Evolutionary conservation across 2,113 vertebrate species (phyloP), one percentile per base, ranked within the genome.

Genomic region (Acrocephalus arundinaceus): DNA sequence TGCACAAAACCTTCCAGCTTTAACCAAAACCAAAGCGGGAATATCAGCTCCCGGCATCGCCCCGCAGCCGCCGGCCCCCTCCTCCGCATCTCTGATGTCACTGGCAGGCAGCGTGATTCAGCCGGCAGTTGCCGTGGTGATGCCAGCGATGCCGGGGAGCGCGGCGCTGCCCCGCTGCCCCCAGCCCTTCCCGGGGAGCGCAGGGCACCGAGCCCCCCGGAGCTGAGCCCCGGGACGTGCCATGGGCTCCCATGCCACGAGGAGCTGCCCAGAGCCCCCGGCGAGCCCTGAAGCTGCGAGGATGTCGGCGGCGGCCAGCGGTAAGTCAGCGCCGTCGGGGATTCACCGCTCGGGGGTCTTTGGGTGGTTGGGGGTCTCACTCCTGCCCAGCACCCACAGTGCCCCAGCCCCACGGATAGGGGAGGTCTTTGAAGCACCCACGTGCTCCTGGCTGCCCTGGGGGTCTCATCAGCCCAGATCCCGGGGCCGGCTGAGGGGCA

Each of bases 51-150:
- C 17, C 12, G 5, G 72, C 77, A 13, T 55, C 11, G 13, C 72
- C 81, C 59, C 22, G 48, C 76, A 83, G 72, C 85, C 85, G 77
- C 79, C 51, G 8, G 74, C 25, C 48, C 71, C 87, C 82, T 95
- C 95, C 91, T 91, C 83, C 61, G 12, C 86, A 33, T 21, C 87
- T 79, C 89, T 97, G 97, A 97, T 96, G 96, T 96, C 97, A 97
- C 31, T 13, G 11, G 45, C 15, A 16, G 33, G 10, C 4, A 89
- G 77, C 3, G 33, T 91, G 92, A 95, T 59, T 87, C 89, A 86
- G 37, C 24, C 70, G 6, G 77, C 78, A 11, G 95, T 97, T 97
- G 93, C 96, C 92, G 54, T 95, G 94, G 97, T 12, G 25, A 98
- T 71, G 30, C 11, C 71, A 0, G 95, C 12, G 92, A 95, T 97